Evolutionary conservation across 2,888 invertebrate genomes (phyloP), one percentile per base, ranked within the genome.

Genomic region (Crematogaster levior): DNA sequence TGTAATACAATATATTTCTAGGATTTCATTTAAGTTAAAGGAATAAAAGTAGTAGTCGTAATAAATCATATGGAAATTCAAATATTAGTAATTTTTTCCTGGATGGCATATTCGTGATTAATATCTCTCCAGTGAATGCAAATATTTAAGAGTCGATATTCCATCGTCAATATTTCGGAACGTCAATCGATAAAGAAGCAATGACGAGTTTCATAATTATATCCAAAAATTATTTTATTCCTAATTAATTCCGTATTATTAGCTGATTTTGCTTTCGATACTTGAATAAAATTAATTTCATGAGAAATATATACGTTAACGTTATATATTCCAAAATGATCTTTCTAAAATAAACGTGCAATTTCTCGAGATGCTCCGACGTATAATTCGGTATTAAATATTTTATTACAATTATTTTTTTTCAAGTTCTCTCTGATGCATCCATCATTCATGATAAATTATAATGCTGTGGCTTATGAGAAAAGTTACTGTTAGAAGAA

Each of bases 91-190:
- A 73, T 61, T 61, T 60, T 60, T 30, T 27, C n/a, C 30, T 30
- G 27, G 21, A 24, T n/a, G 34, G 15, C n/a, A 43, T 34, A 74
- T 74, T 74, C 21, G 21, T 60, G 27, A 73, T 74, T 74, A 60
- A 73, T 43, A 60, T 73, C 30, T 48, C 46, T 43, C 34, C 21
- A 18, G 34, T 15, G 43, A 46, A 46, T 18, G 43, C 21, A 60
- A 73, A 74, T 60, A 60, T 60, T 60, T 34, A 60, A 74, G 3
- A 74, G 21, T 46, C 18, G 58, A 72, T 72, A 72, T 58, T 72
- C 4, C 56, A 5, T 5, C 10, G 24, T 24, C 18, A 40, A 46
- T 73, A 53, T 56, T 70, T 70, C 21, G 30, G 9, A 27, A 27
- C 30, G 30, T n/a, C n/a, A 18, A 37, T 34, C 24, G 21, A 48